phyloP scores from a whole-genome alignment of 1,140 invertebrate genomes.

The Aphis craccivora region DNA sequence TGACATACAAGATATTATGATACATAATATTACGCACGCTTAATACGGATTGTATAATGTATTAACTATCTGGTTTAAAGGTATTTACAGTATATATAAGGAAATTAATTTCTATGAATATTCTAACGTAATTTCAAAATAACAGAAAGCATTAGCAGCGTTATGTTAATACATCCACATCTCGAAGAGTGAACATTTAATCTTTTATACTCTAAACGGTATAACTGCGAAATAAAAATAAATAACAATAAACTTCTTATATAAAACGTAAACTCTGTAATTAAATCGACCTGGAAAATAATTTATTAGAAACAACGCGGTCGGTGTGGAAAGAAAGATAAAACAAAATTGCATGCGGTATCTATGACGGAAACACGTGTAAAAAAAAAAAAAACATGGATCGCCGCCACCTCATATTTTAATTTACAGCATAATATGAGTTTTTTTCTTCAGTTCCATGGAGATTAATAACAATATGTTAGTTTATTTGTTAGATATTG shows the following conservation, averaged over 20 bases:
- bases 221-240: background rate
- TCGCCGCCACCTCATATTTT: background rate
- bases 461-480: constrained; percentile 1
- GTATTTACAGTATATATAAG: background rate
- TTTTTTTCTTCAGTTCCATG: background rate
- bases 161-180: background rate
- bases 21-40: background rate
- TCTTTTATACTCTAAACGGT: background rate
- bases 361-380: background rate
- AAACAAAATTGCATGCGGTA: background rate
- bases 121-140: constrained; percentile 9
- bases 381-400: background rate
- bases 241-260: constrained; percentile 22
- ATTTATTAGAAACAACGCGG: background rate
- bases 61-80: background rate
- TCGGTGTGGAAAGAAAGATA: background rate
- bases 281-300: background rate
- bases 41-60: background rate
- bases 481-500: background rate
- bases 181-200: background rate
- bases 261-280: background rate
- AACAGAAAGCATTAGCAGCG: background rate
- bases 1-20: background rate
- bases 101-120: constrained; percentile 40
- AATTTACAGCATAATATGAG: background rate